These are phyloP conservation scores for Hyposoter didymator DNA, from an alignment of 2,888 invertebrate genomes.

Conservation along the genomic window DNA sequence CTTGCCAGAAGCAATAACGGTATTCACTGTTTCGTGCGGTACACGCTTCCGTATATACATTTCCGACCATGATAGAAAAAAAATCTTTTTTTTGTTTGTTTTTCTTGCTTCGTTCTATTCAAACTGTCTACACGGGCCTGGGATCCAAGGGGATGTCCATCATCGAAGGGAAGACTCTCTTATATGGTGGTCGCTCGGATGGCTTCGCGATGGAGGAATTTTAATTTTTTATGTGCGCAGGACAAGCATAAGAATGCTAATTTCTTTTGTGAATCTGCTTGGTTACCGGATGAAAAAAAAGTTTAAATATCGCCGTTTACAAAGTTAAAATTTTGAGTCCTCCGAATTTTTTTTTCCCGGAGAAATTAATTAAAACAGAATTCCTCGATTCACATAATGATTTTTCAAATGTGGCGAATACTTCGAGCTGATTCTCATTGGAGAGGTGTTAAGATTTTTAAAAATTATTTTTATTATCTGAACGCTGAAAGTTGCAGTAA, in stretches of 20 bases:
- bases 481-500: background rate
- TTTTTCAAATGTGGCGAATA: no score
- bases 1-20: constrained; percentile 9
- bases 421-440: no score
- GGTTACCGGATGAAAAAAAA: no score
- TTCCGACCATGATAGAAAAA: constrained; percentile 13
- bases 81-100: background rate
- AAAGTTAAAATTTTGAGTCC: no score
- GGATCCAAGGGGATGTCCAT: background rate
- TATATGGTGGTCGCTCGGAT: background rate
- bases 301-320: no score
- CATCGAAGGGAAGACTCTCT: background rate
- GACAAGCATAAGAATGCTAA: background rate
- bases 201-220: background rate
- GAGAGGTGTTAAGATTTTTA: no score
- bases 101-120: background rate
- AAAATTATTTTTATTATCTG: background rate
- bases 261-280: background rate
- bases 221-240: background rate
- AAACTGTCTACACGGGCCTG: background rate
- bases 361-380: no score
- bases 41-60: constrained; percentile 18
- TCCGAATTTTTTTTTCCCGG: no score
- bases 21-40: constrained; percentile 31
- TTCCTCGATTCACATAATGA: no score